These are phyloP conservation scores for Macquaria australasica DNA, from an alignment of 2,113 vertebrate genomes.

Conservation along the genomic window DNA sequence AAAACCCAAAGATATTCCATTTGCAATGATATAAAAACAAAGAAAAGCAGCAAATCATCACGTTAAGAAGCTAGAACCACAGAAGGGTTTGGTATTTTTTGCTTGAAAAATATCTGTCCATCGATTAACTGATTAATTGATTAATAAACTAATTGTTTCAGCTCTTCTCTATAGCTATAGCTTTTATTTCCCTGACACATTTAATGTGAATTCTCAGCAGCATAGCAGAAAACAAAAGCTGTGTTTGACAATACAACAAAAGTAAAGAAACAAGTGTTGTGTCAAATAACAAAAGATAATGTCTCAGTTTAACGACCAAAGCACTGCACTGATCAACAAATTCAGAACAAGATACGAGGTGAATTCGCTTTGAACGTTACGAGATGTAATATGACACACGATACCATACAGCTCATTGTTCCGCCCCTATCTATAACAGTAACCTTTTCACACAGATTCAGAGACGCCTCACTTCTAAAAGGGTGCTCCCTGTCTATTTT, in stretches of 20 bases:
- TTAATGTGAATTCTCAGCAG: constrained; percentile 16
- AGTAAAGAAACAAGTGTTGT: constrained; percentile 4
- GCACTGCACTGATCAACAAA: not conserved
- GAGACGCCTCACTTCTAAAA: not conserved
- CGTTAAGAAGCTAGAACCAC: not conserved
- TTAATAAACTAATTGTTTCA: not conserved
- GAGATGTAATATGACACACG: not conserved
- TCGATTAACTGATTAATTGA: not conserved
- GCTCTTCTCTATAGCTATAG: too few relatives aligned
- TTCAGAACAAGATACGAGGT: not conserved
- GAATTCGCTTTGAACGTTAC: not conserved
- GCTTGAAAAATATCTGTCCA: not conserved
- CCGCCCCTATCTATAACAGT: constrained; percentile 9
- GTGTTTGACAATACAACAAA: constrained; percentile 14
- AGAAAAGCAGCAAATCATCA: not conserved
- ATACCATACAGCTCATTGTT: not conserved
- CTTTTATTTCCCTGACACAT: too few relatives aligned
- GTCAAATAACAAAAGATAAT: not conserved
- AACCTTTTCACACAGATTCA: constrained; percentile 22
- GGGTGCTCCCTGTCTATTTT: constrained; percentile 10
- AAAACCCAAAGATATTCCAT: not conserved
- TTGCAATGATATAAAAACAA: not conserved
- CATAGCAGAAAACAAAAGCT: not conserved
- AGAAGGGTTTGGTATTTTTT: not conserved
- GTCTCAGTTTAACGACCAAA: not conserved